These are phyloP conservation scores for Bradypodion ventrale DNA, from an alignment of 2,797 vertebrate genomes.

Conservation along the genomic window DNA sequence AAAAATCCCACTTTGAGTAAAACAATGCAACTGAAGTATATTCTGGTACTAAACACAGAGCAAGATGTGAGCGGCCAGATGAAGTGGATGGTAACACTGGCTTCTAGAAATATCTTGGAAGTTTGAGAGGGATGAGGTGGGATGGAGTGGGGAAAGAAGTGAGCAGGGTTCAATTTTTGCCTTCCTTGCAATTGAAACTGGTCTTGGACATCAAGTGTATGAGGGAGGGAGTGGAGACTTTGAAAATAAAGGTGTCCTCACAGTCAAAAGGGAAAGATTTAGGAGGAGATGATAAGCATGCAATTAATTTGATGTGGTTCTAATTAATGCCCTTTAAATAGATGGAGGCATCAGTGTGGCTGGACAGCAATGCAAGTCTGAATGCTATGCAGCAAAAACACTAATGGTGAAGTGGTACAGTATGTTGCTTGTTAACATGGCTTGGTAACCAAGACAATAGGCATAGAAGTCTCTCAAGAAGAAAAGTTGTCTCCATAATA, in stretches of 20 bases:
- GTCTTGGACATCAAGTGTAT: conserved; percentile 33
- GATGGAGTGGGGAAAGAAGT: conserved; percentile 4
- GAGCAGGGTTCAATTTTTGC: neutral
- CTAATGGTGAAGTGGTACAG: conserved; percentile 27
- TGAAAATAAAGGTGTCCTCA: conserved; percentile 40
- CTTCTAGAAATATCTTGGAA: conserved; percentile 41
- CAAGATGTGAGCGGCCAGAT: conserved; percentile 38
- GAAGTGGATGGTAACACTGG: conserved; percentile 29
- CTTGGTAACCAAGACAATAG: conserved; percentile 32
- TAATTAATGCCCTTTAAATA: conserved; percentile 61
- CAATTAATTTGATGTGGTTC: conserved; percentile 61
- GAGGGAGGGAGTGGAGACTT: conserved; percentile 18
- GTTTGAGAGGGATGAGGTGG: conserved; percentile 36
- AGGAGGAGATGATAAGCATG: conserved; percentile 50
- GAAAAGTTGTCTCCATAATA: conserved; percentile 56
- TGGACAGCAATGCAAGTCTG: conserved; percentile 31
- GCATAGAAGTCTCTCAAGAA: conserved; percentile 42
- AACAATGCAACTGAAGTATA: conserved; percentile 28
- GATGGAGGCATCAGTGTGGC: conserved; percentile 44
- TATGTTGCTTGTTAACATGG: conserved; percentile 47
- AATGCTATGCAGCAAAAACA: conserved; percentile 18
- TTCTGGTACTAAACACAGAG: conserved; percentile 25
- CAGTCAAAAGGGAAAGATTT: conserved; percentile 51
- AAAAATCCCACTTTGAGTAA: neutral
- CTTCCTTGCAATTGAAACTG: neutral